phyloP scores from a whole-genome alignment of 2,888 invertebrate genomes.

The Pterostichus madidus region DNA sequence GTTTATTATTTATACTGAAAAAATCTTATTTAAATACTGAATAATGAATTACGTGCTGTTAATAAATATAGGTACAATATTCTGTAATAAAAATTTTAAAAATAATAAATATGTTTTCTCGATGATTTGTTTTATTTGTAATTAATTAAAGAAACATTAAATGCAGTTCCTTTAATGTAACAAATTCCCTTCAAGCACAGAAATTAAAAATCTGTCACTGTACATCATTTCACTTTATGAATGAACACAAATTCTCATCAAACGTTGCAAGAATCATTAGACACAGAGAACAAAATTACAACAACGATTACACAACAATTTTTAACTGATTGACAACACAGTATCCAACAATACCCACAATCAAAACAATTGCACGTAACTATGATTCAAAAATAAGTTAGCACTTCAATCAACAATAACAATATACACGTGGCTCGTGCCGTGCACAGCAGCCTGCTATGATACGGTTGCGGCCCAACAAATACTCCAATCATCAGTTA shows the following conservation, averaged over 20 bases:
- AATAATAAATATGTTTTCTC: no score
- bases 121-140: no score
- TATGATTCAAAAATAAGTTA: conserved; percentile 36
- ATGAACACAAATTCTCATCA: conserved; percentile 43
- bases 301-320: background rate
- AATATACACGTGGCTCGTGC: conserved; percentile 27
- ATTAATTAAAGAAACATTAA: conserved; percentile 15
- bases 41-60: no score
- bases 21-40: no score
- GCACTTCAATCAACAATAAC: conserved; percentile 46
- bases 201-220: conserved; percentile 40
- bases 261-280: conserved; percentile 21
- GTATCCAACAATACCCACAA: conserved; percentile 43
- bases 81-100: no score
- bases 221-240: conserved; percentile 34
- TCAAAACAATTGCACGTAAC: conserved; percentile 35
- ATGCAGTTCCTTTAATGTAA: background rate
- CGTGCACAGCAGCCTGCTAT: background rate
- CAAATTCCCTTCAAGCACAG: background rate
- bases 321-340: conserved; percentile 16
- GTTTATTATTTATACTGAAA: no score
- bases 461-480: conserved; percentile 23
- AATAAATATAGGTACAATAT: no score
- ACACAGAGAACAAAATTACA: conserved; percentile 9
- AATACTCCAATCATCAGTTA: conserved; percentile 49